Base-by-base conservation (phyloP, 2,888 invertebrate species). In the Cremastinae sp. region DNA sequence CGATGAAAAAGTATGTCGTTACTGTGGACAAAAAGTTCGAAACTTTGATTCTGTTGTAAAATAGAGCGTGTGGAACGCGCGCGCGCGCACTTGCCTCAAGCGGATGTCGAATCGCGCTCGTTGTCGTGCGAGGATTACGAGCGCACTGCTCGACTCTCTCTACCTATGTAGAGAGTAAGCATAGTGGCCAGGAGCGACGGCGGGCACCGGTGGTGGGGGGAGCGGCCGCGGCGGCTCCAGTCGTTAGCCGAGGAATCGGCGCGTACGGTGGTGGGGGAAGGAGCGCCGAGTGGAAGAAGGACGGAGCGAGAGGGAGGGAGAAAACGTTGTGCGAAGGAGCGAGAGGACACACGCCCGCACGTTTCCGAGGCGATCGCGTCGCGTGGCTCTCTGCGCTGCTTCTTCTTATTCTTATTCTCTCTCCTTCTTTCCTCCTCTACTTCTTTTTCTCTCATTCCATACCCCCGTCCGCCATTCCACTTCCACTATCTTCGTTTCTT, bases 361-460 rank as follows among this genome's bases (percentile, higher is more conserved):
- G 75, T 75, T 75, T 72, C 71, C 75, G 75, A 72, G 69, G 69
- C 73, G 41, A 73, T 69, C 76, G 73, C 76, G 76, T 76, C 76
- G 76, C 76, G 76, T 76, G 76, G 76, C 76, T 76, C 75, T 53
- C 58, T 66, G 12, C 58, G 18, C n/a, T 49, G 39, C 28, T 65
- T 66, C 58, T 37, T 69, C 73, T 72, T 74, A 73, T 41, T 53
- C 64, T 14, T 49, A 59, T 56, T 62, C 59, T 66, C 16, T 5
- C 14, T 47, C 22, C 45, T 64, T 70, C 47, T 35, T 74, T 74
- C 74, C 39, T 51, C 65, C 61, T 49, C 72, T 78, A 66, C 62
- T 39, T 14, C 49, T 47, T 39, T 18, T 14, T 49, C 61, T 14
- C 51, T 56, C 22, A 45, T 59, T 68, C 61, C 56, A 16, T 39